Base-by-base conservation (phyloP, 2,888 invertebrate species). In the Lithophane socia region DNA sequence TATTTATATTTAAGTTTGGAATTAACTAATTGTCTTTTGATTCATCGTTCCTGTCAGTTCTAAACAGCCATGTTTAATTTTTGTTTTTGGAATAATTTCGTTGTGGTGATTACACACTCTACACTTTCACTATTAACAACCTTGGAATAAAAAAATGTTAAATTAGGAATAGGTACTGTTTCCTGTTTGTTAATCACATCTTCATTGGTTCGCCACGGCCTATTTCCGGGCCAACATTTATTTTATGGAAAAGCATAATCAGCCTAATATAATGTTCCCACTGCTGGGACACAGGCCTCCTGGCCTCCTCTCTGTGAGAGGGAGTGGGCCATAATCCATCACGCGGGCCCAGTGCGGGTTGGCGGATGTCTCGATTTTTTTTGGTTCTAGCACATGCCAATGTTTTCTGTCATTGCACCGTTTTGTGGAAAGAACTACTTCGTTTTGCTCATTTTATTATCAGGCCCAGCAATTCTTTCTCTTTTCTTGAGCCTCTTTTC, bases 11-110 rank as follows among this genome's bases (percentile, higher is more conserved):
- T 78, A 77, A 67, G 24, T 64, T 76, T 76, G 21, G 64, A 73
- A 83, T 73, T 74, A 78, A 83, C 74, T 82, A 75, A 85, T 84
- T 79, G 79, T 79, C 82, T 73, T 77, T 56, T 86, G 83, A 86
- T 83, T 47, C 66, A 86, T 83, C 74, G 69, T 82, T 83, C 42
- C 66, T 83, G 66, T 75, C 79, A 71, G 47, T 63, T 75, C 10
- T 56, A 67, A 73, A 56, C 63, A 24, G 73, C 60, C 66, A 75
- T 82, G 67, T 71, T 83, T 58, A 68, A 44, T 69, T 75, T 82
- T 79, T 73, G 63, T 61, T 69, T 83, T 79, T 83, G 24, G 74
- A 66, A 77, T 72, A 0, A 47, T 77, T 60, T 58, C 13, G 1
- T 9, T 24, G 21, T 42, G 9, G 37, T 54, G 2, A 52, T 64